A percentile compares a stretch with the other conserved stretches of the same genome.
Conservation (phyloP, 2,888 invertebrate species). For the Zygothrica quintamaculata region DNA sequence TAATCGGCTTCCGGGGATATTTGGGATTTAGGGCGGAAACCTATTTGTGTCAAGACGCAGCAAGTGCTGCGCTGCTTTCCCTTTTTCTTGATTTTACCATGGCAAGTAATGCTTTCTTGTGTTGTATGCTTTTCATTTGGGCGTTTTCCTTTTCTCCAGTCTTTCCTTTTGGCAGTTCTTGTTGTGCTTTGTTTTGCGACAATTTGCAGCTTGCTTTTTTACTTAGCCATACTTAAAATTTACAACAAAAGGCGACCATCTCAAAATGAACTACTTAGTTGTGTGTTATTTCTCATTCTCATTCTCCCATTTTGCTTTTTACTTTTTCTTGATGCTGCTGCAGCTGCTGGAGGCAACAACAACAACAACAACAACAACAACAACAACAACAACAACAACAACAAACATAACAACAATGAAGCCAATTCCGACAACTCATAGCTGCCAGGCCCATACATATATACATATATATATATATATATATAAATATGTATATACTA, state of each 20-base stretch:
- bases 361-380: conserved; percentile 78
- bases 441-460: conserved; percentile 43
- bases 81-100: conserved; percentile 13
- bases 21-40: conserved; percentile 81
- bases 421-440: conserved; percentile 65
- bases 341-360: conserved; percentile 51
- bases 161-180: conserved; percentile 61
- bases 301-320: conserved; percentile 8
- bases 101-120: conserved; percentile 12
- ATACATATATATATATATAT: conserved; percentile 44
- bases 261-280: conserved; percentile 78
- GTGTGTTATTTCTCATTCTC: conserved; percentile 23
- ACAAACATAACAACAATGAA: conserved; percentile 72
- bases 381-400: conserved; percentile 21
- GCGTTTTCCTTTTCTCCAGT: conserved; percentile 66
- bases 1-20: conserved; percentile 81
- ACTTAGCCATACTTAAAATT: conserved; percentile 77
- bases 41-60: conserved; percentile 79
- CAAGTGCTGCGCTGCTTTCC: conserved; percentile 46
- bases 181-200: conserved; percentile 73
- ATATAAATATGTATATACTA: conserved; percentile 40
- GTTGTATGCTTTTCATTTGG: conserved; percentile 69
- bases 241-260: conserved; percentile 72
- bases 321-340: conserved; percentile 23
- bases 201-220: conserved; percentile 77